phyloP scores from a whole-genome alignment of 2,113 vertebrate genomes.

The Aptenodytes forsteri region DNA sequence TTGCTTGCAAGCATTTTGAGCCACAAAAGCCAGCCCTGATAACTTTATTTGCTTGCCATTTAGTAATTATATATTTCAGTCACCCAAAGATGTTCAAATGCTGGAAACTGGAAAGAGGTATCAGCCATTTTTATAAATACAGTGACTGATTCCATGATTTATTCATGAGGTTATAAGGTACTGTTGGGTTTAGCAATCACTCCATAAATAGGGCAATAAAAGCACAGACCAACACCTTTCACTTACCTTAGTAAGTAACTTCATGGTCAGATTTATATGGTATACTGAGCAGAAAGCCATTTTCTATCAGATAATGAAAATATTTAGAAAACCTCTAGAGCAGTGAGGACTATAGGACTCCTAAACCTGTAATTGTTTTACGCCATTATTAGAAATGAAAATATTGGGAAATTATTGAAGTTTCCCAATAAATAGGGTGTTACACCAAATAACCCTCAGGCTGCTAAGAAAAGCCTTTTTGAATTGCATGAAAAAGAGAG shows the following conservation, averaged over 20 bases:
- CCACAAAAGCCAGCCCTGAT: neutral
- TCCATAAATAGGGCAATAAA: slow-evolving; percentile 79
- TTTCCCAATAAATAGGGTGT: neutral
- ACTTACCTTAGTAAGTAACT: slow-evolving; percentile 67
- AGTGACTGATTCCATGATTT: slow-evolving; percentile 71
- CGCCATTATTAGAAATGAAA: slow-evolving; percentile 44
- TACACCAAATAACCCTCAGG: neutral
- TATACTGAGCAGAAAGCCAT: slow-evolving; percentile 78
- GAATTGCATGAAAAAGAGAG: neutral
- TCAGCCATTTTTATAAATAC: slow-evolving; percentile 60
- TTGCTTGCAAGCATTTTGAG: neutral
- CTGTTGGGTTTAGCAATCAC: slow-evolving; percentile 69
- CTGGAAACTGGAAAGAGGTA: slow-evolving; percentile 48
- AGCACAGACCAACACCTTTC: slow-evolving; percentile 76
- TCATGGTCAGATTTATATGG: slow-evolving; percentile 76
- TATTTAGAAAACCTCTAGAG: slow-evolving; percentile 69
- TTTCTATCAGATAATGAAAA: slow-evolving; percentile 71
- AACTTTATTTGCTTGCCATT: neutral
- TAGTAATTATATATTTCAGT: slow-evolving; percentile 30
- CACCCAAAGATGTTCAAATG: slow-evolving; percentile 34
- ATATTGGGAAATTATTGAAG: slow-evolving; percentile 14
- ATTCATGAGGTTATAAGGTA: slow-evolving; percentile 77
- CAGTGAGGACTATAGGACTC: slow-evolving; percentile 64
- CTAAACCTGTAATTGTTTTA: slow-evolving; percentile 66
- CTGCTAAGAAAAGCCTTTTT: neutral